Base-by-base conservation (phyloP, 2,113 vertebrate genomes). In the Apteryx mantelli region DNA sequence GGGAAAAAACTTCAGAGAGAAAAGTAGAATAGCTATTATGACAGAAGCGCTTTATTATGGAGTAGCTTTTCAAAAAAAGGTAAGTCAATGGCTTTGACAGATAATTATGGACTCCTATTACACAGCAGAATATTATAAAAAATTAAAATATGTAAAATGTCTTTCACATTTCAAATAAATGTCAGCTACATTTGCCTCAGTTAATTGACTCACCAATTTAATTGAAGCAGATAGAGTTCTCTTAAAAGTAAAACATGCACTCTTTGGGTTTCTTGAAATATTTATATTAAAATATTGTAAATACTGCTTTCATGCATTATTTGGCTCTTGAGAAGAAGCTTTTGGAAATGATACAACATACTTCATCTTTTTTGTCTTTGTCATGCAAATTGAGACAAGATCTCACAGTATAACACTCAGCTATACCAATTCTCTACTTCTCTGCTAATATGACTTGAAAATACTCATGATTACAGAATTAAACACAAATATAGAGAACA, bases 101-200 rank as follows among this genome's bases (percentile, higher is more conserved):
- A 92, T 93, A 97, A 98, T 94, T 95, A 94, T 68, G 82, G 93
- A 91, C 92, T 95, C 63, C 64, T 86, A 68, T 93, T 96, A 92
- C 82, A 80, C 38, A 88, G 68, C 7, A 92, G 86, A 94, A 96
- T 95, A 94, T 86, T n/a, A 86, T 92, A 64, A 61, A 94, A 97
- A 94, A 88, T 70, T 94, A 61, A 82, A 94, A 96, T 85, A 89
- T 46, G 50, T 75, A 88, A 96, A 96, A 91, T 53, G 30, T 68
- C 90, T 96, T 91, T 91, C 70, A 93, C 48, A 11, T 95, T 95
- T 96, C 90, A 93, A 88, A 95, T 50, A 95, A 89, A 86, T 61
- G 53, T 85, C 85, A 82, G n/a, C 52, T 40, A 21, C 1, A 0
- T 70, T 86, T 70, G 71, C 42, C n/a, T 80, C 32, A 38, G 24